Evolutionary conservation across 30 jellyfish, hydroid and myxozoan species (phyloP), one percentile per base, ranked within the genome.

Genomic region (Clytia hemisphaerica): DNA sequence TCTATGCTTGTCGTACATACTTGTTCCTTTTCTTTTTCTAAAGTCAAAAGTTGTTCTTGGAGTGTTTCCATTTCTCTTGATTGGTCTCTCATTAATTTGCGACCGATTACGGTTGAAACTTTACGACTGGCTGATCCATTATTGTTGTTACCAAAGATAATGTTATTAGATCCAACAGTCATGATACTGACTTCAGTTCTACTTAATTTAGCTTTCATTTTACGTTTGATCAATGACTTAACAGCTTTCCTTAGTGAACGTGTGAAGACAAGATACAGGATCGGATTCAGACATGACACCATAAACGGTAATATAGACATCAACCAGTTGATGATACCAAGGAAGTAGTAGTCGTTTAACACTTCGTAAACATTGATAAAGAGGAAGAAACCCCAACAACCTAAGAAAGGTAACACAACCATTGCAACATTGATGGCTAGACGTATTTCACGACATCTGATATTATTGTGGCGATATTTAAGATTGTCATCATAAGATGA

Each of bases 341-440:
- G n/a, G 1, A 69, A 45, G 10, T 32, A 71, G 7, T 69, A 27
- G 10, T 69, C 19, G 6, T 15, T 45, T 4, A 45, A 29, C 12
- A 21, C 3, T 50, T 69, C 81, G n/a, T 69, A 42, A 2, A 69
- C 45, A 69, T 69, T 47, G 4, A 42, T 48, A 50, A 69, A 69
- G 28, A 53, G 32, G 2, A 69, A 69, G 40, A 69, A 69, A 3
- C 73, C 73, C 81, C 81, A 69, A 30, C 75, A 47, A 0, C 54
- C 33, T 10, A 69, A 33, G 33, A 69, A 69, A 18, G 81, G 81
- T 1, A 69, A 47, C 5, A 69, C 81, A 33, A 69, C 59, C 54
- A 46, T 50, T 0, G 81, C 81, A 40, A 69, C 54, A 45, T 69
- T 69, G 31, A 69, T 14, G 48, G 81, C 46, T 29, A 69, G 26